Conservation (phyloP, 2,888 invertebrate species). For the Nomada ferruginata region DNA sequence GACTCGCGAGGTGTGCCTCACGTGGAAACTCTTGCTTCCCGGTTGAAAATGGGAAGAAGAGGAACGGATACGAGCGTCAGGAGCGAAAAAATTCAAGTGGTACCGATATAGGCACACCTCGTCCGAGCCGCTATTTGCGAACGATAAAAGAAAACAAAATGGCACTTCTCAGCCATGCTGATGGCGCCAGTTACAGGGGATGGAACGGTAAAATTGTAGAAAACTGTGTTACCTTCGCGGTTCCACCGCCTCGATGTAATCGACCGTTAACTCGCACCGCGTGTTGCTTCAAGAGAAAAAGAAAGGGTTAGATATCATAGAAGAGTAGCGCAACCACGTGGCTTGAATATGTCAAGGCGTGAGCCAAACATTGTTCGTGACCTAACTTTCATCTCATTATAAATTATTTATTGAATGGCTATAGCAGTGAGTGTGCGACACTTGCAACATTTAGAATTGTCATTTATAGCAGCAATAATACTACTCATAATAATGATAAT, state of each 20-base stretch:
- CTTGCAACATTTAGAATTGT: too few species aligned
- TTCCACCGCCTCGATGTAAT: constrained; percentile 77
- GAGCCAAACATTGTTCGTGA: too few species aligned
- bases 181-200: constrained; percentile 76
- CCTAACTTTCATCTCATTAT: too few species aligned
- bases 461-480: too few species aligned
- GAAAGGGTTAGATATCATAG: constrained; percentile 63
- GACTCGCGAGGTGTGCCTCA: constrained; percentile 7
- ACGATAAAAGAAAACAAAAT: constrained; percentile 13
- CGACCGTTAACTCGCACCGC: constrained; percentile 80
- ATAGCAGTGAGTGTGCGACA: too few species aligned
- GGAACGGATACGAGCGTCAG: neutral
- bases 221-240: constrained; percentile 82
- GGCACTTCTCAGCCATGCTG: constrained; percentile 58
- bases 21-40: neutral
- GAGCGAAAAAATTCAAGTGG: constrained; percentile 2
- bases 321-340: neutral
- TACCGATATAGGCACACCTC: constrained; percentile 22
- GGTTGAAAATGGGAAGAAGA: neutral
- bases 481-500: too few species aligned
- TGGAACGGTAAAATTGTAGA: constrained; percentile 53
- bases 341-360: neutral
- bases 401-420: too few species aligned
- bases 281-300: constrained; percentile 78
- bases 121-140: neutral